These are phyloP conservation scores for Pseudoips prasinana DNA, from an alignment of 2,888 invertebrate species.

Conservation along the genomic window DNA sequence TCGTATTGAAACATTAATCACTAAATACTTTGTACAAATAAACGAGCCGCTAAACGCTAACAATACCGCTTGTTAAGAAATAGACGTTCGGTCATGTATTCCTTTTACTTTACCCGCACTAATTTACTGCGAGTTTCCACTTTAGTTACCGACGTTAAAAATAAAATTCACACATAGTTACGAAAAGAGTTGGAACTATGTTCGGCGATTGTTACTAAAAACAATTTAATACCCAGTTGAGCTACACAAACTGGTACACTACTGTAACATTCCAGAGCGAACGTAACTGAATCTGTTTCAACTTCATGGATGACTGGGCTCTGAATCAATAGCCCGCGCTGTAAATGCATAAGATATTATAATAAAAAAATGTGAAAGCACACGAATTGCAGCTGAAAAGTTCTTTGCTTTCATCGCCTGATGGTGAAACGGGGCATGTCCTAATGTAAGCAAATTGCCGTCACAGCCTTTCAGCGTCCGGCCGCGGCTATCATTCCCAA, in stretches of 20 bases:
- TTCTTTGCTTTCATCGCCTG: conserved; percentile 45
- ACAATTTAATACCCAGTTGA: conserved; percentile 60
- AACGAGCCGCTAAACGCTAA: conserved; percentile 17
- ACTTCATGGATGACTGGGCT: conserved; percentile 58
- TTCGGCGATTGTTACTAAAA: conserved; percentile 57
- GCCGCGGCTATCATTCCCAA: conserved; percentile 78
- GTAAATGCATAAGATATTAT: conserved; percentile 39
- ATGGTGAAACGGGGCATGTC: conserved; percentile 63
- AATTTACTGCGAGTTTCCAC: conserved; percentile 28
- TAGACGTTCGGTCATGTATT: conserved; percentile 21
- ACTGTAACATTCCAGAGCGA: conserved; percentile 53
- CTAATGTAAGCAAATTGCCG: conserved; percentile 81
- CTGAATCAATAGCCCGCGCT: conserved; percentile 51
- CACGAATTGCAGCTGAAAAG: conserved; percentile 45
- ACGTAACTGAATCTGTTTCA: conserved; percentile 58
- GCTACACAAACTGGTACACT: conserved; percentile 51
- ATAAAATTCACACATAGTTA: conserved; percentile 48
- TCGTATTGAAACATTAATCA: conserved; percentile 22
- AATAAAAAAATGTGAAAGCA: conserved; percentile 28
- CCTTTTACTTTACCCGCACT: conserved; percentile 25
- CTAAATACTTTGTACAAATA: conserved; percentile 28
- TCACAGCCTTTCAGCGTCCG: conserved; percentile 77
- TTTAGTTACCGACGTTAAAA: conserved; percentile 26
- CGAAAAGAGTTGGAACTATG: conserved; percentile 45
- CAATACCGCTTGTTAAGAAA: conserved; percentile 32